Conservation (phyloP, 2,888 invertebrate species). For the Meteorus cinctellus region DNA sequence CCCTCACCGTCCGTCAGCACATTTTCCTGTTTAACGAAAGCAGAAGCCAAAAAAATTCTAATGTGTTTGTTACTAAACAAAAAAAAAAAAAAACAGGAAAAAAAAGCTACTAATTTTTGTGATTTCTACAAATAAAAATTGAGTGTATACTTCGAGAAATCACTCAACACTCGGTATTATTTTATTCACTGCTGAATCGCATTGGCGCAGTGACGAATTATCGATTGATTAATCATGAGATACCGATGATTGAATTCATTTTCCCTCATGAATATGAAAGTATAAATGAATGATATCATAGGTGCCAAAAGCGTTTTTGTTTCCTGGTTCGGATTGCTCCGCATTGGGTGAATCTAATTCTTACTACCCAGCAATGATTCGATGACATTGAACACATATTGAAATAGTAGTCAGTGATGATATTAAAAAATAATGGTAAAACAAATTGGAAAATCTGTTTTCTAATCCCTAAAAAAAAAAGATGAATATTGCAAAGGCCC, state of each 20-base stretch:
- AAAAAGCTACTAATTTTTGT: conserved; percentile 25
- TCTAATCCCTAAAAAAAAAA: conserved; percentile 10
- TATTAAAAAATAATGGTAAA: conserved; percentile 45
- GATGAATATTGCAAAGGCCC: background rate
- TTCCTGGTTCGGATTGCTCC: background rate
- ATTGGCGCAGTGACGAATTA: background rate
- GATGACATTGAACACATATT: conserved; percentile 12
- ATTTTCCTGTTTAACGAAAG: conserved; percentile 73
- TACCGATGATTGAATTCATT: background rate
- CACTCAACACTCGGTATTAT: conserved; percentile 30
- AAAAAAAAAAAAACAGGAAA: background rate
- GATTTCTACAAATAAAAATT: conserved; percentile 34
- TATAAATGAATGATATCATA: background rate
- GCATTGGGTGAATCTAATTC: background rate
- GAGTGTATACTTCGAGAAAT: conserved; percentile 44
- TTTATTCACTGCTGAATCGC: background rate
- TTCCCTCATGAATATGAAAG: background rate
- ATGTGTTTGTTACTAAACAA: conserved; percentile 25
- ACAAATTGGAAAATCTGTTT: conserved; percentile 32
- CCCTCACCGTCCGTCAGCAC: conserved; percentile 78
- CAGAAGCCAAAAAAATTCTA: conserved; percentile 43
- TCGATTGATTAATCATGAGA: background rate
- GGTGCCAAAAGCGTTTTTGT: background rate
- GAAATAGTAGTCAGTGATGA: background rate
- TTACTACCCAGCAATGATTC: conserved; percentile 14